Evolutionary conservation across 2,113 vertebrate genomes (phyloP), one percentile per base, ranked within the genome.

Genomic region (Dipodomys merriami): DNA sequence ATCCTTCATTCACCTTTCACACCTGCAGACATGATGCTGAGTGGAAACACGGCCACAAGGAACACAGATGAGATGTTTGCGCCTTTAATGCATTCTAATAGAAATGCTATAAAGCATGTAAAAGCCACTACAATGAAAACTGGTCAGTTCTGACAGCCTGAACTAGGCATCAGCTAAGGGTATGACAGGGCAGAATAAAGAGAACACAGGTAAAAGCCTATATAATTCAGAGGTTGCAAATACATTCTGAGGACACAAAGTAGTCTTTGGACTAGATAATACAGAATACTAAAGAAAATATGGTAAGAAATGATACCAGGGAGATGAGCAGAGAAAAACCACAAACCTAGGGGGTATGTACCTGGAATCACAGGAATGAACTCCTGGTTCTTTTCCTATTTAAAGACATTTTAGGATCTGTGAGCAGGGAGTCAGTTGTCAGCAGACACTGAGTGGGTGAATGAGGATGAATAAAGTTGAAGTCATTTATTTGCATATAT

Each of bases 111-210:
- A 78, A 90, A 91, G 78, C 39, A 78, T 60, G 16, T 25, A 91
- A 93, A 90, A 74, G n/a, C 73, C 20, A 44, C 8, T 74, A 16
- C 64, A 94, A 83, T 39, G 85, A 95, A 91, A 95, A 60, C 33
- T 82, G 23, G 76, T 91, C 16, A 90, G 67, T 88, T 78, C 67
- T 92, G 15, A 95, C 29, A 94, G 22, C 22, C 71, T 88, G 25
- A 88, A 91, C 67, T 22, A 94, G 76, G 33, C 22, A 73, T 13
- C 49, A 65, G 20, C 33, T 65, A 80, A 27, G 30, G 30, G 23
- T 39, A 71, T 9, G 57, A 30, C 1, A 8, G 33, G 20, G 19
- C 67, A 82, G 7, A 19, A 67, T 35, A 27, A 33, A 19, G 64
- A 94, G 19, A 69, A 2, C 4, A 53, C 44, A 22, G 27, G 20